These are phyloP conservation scores for Helicoverpa assulta DNA, from an alignment of 2,888 invertebrate genomes.

Conservation along the genomic window DNA sequence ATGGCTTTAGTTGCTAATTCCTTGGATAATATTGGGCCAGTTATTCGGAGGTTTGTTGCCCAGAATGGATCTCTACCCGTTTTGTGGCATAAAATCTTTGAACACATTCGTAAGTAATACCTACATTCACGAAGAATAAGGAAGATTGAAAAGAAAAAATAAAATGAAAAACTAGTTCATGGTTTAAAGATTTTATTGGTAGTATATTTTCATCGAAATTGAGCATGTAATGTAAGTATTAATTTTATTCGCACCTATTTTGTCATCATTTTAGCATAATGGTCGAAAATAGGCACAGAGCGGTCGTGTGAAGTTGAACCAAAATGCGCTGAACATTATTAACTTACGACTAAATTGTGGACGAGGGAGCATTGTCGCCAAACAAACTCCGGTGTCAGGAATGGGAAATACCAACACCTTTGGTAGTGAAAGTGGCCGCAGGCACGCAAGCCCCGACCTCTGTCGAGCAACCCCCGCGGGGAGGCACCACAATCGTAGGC, in stretches of 20 bases:
- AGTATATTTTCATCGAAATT: no score
- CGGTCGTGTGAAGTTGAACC: slow-evolving; percentile 6
- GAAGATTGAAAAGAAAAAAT: background rate
- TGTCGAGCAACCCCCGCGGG: slow-evolving; percentile 4
- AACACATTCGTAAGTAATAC: background rate
- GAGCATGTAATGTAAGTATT: background rate
- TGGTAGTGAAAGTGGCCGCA: slow-evolving; percentile 57
- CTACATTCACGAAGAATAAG: background rate
- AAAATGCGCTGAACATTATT: slow-evolving; percentile 22
- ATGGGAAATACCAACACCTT: slow-evolving; percentile 63
- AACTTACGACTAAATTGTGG: slow-evolving; percentile 45
- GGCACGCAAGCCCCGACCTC: slow-evolving; percentile 61
- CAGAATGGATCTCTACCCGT: no score
- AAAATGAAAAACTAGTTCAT: background rate
- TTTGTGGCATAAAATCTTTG: background rate
- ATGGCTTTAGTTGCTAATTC: no score
- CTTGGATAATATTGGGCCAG: no score
- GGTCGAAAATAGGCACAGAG: background rate
- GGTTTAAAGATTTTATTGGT: background rate
- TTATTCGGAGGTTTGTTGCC: no score
- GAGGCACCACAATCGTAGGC: slow-evolving; percentile 2
- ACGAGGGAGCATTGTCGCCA: slow-evolving; percentile 53
- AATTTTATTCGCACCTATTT: slow-evolving; percentile 18
- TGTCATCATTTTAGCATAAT: no score
- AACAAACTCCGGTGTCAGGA: slow-evolving; percentile 60